These are phyloP conservation scores for Asarcornis scutulata DNA, from an alignment of 2,113 vertebrate genomes.

Conservation along the genomic window DNA sequence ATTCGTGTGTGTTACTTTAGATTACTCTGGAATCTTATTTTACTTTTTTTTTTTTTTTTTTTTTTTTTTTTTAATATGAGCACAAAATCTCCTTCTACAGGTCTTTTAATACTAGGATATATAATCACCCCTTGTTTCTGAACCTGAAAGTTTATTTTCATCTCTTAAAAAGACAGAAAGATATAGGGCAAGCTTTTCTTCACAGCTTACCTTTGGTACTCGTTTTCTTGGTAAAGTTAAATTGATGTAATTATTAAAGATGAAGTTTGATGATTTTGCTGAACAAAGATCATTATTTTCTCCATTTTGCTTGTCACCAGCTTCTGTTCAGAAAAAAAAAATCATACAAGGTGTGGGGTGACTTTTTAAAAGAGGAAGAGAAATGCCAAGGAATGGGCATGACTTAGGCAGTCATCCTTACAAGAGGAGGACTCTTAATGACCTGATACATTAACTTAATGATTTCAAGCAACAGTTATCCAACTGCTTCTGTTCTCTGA, in stretches of 20 bases:
- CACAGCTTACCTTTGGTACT: constrained; percentile 87
- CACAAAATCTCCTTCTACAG: not conserved
- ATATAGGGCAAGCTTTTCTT: not conserved
- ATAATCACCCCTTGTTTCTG: not conserved
- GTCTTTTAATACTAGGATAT: not conserved
- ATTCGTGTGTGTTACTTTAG: not conserved
- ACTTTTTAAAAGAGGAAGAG: not conserved
- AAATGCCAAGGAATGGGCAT: not conserved
- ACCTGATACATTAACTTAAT: not conserved
- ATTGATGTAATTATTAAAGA: constrained; percentile 85
- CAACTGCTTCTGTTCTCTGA: not conserved
- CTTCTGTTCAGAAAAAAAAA: constrained; percentile 66
- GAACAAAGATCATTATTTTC: constrained; percentile 80
- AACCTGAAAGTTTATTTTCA: not conserved
- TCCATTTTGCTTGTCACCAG: constrained; percentile 78
- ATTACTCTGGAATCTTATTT: not conserved
- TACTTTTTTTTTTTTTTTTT: not conserved
- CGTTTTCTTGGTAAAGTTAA: constrained; percentile 88
- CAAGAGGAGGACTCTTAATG: not conserved
- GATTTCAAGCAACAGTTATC: not conserved
- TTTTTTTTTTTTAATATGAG: not conserved
- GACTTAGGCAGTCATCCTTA: not conserved
- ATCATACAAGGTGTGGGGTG: too few species aligned
- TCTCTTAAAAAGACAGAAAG: not conserved
- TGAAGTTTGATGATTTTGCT: constrained; percentile 78